Conservation (phyloP, 2,113 vertebrate genomes). For the Pipa parva region DNA sequence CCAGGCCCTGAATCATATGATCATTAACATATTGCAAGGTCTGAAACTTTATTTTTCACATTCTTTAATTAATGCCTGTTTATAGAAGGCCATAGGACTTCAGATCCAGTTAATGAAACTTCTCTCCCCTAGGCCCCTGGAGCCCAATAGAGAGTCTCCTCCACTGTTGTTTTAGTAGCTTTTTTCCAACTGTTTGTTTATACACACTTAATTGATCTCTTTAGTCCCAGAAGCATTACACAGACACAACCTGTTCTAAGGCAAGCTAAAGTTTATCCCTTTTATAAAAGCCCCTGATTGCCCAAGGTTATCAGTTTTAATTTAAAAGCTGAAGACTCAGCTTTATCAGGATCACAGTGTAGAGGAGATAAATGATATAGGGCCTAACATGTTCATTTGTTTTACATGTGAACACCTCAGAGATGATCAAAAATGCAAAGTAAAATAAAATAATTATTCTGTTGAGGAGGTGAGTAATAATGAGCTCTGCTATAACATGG, state of each 20-base stretch:
- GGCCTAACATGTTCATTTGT: constrained; percentile 67
- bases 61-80: constrained; percentile 99
- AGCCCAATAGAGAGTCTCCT: constrained; percentile 87
- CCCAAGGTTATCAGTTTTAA: constrained; percentile 84
- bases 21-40: constrained; percentile 99
- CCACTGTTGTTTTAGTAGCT: constrained; percentile 87
- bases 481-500: constrained; percentile 13
- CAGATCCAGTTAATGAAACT: constrained; percentile 96
- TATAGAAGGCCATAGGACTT: constrained; percentile 93
- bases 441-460: constrained; percentile 77
- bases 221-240: constrained; percentile 82
- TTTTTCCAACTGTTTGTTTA: constrained; percentile 90
- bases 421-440: constrained; percentile 63
- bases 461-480: constrained; percentile 68
- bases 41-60: constrained; percentile 92
- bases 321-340: constrained; percentile 83
- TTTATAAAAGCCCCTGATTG: constrained; percentile 73
- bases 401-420: constrained; percentile 62
- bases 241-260: constrained; percentile 86
- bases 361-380: constrained; percentile 73
- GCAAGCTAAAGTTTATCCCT: constrained; percentile 70
- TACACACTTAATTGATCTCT: constrained; percentile 97
- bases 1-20: constrained; percentile 90
- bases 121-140: constrained; percentile 84
- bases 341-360: constrained; percentile 72